Percentiles rank a stretch among this genome's conserved stretches.
phyloP scores from a whole-genome alignment of 1,140 invertebrate species.

The Sipha flava region DNA sequence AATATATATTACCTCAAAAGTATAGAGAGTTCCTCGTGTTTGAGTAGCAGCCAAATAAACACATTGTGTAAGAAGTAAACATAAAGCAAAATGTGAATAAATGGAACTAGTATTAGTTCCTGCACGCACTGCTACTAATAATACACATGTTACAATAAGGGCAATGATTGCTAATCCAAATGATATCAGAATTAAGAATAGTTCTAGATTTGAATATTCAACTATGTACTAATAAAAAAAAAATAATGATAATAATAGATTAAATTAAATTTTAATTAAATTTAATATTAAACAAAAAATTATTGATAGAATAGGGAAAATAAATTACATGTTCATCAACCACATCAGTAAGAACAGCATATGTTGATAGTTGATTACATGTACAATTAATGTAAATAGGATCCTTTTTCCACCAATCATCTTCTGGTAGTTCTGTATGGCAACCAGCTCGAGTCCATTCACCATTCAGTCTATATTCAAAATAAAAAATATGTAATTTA shows the following conservation, averaged over 20 bases:
- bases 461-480: constrained; percentile 44
- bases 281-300: not conserved
- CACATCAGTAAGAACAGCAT: constrained; percentile 82
- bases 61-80: constrained; percentile 74
- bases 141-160: constrained; percentile 62
- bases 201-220: constrained; percentile 71
- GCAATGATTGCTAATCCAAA: constrained; percentile 76
- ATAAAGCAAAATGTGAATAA: constrained; percentile 84
- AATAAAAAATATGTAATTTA: not conserved
- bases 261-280: too few relatives aligned
- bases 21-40: constrained; percentile 60
- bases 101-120: constrained; percentile 90
- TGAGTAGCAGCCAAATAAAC: constrained; percentile 81
- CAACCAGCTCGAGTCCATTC: constrained; percentile 87
- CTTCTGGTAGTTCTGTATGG: constrained; percentile 59
- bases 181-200: constrained; percentile 79
- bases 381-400: constrained; percentile 80
- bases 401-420: constrained; percentile 33
- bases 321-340: constrained; percentile 70
- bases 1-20: constrained; percentile 54
- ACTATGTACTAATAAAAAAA: constrained; percentile 56
- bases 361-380: constrained; percentile 85
- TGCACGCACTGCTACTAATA: constrained; percentile 66
- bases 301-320: not conserved
- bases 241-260: not conserved